Evolutionary conservation across 2,888 invertebrate genomes (phyloP).

Genomic region (Autographa gamma): DNA sequence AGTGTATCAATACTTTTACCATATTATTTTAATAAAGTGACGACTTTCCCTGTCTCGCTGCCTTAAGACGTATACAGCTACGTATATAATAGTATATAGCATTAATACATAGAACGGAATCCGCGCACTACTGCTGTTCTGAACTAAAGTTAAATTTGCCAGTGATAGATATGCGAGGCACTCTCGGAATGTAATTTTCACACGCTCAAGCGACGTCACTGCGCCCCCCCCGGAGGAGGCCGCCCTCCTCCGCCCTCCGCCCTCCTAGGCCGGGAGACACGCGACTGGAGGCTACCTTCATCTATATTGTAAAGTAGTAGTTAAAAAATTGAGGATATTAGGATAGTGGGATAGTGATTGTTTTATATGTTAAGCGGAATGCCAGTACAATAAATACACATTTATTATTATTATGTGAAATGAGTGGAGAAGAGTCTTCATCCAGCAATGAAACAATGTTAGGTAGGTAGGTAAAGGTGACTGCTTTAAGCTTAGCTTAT

Average conservation of each 20-base stretch:
- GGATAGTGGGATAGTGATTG: too few species aligned
- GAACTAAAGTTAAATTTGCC: conserved; percentile 88
- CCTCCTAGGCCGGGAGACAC: conserved; percentile 61
- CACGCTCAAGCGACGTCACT: conserved; percentile 85
- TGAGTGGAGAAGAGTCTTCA: background rate
- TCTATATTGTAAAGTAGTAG: background rate
- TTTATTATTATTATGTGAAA: too few species aligned
- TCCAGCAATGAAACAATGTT: too few species aligned
- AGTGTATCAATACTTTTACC: too few species aligned
- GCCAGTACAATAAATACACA: too few species aligned
- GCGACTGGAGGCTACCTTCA: background rate
- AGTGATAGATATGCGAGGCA: conserved; percentile 89
- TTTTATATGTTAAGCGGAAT: too few species aligned
- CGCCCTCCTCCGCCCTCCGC: conserved; percentile 55
- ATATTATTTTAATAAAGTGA: background rate
- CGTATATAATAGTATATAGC: conserved; percentile 52
- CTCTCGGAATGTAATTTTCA: conserved; percentile 89
- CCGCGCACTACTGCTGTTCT: conserved; percentile 63
- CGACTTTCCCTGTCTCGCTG: conserved; percentile 22
- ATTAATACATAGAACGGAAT: conserved; percentile 53
- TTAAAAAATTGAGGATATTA: too few species aligned
- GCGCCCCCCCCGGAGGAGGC: conserved; percentile 64
- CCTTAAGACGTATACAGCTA: conserved; percentile 27
- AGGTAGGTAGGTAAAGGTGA: too few species aligned
- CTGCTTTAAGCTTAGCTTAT: too few species aligned